These are phyloP conservation scores for Rhabdornis inornatus DNA, from an alignment of 2,113 vertebrate genomes.

Conservation along the genomic window DNA sequence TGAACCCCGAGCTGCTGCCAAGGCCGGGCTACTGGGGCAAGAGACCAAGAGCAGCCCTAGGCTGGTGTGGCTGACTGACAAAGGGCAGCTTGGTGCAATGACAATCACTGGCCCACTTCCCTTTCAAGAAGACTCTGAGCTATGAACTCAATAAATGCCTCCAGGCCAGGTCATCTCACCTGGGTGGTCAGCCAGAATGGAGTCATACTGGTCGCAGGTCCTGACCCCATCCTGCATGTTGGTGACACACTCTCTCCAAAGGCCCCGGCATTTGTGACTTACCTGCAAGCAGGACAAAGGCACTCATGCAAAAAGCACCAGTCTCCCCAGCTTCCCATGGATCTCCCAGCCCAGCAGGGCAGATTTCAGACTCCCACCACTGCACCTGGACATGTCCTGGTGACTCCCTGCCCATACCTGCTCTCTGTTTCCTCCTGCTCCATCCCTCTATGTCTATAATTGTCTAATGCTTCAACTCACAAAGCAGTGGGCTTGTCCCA, in stretches of 20 bases:
- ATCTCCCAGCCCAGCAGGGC: background rate
- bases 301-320: background rate
- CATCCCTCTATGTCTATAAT: background rate
- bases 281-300: conserved; percentile 44
- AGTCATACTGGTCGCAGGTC: conserved; percentile 76
- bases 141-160: background rate
- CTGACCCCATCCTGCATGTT: conserved; percentile 74
- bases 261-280: conserved; percentile 74
- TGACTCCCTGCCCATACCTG: background rate
- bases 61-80: background rate
- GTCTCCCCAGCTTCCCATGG: background rate
- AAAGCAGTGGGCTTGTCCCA: background rate
- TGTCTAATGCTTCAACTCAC: background rate
- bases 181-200: conserved; percentile 74
- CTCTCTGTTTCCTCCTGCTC: background rate
- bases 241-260: conserved; percentile 77
- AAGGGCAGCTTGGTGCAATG: background rate
- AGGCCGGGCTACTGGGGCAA: background rate
- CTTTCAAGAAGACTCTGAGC: background rate
- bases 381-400: rapidly evolving
- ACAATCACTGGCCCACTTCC: background rate
- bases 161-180: conserved; percentile 28
- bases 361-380: background rate
- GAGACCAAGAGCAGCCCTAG: background rate
- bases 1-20: background rate